Conservation (phyloP, 2,888 invertebrate species). For the Ectropis crepuscularia region DNA sequence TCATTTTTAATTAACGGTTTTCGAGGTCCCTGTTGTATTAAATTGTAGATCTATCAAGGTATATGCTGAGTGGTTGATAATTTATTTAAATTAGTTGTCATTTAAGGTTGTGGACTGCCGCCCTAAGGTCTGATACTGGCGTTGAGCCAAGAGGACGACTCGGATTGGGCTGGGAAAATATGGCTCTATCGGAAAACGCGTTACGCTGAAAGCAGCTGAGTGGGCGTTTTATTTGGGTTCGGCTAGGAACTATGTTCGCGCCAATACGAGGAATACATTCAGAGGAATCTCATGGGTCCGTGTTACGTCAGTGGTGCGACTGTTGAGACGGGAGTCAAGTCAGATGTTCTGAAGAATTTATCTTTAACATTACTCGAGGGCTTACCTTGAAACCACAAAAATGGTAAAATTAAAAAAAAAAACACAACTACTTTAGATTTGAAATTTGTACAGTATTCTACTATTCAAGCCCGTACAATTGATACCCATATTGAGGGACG, state of each 20-base stretch:
- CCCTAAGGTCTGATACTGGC: constrained; percentile 4
- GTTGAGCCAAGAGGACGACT: background rate
- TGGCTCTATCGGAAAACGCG: constrained; percentile 50
- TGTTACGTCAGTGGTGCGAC: background rate
- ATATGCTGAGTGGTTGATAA: too few species aligned
- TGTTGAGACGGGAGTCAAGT: constrained; percentile 1
- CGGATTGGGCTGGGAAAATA: constrained; percentile 50
- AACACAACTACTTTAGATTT: background rate
- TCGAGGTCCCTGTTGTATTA: too few species aligned
- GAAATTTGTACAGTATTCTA: too few species aligned
- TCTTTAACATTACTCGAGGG: background rate
- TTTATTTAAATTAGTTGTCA: background rate
- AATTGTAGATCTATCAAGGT: too few species aligned
- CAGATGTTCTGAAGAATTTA: background rate
- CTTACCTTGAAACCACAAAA: constrained; percentile 1
- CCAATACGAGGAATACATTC: background rate
- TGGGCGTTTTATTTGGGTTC: constrained; percentile 6
- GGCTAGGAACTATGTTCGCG: background rate
- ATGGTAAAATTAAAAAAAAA: background rate
- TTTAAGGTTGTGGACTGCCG: background rate
- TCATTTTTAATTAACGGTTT: too few species aligned
- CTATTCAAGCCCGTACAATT: too few species aligned
- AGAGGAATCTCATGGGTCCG: background rate
- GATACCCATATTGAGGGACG: too few species aligned
- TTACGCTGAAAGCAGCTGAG: constrained; percentile 35